Evolutionary conservation across 2,113 vertebrate genomes (phyloP).

Genomic region (Varanus komodoensis): DNA sequence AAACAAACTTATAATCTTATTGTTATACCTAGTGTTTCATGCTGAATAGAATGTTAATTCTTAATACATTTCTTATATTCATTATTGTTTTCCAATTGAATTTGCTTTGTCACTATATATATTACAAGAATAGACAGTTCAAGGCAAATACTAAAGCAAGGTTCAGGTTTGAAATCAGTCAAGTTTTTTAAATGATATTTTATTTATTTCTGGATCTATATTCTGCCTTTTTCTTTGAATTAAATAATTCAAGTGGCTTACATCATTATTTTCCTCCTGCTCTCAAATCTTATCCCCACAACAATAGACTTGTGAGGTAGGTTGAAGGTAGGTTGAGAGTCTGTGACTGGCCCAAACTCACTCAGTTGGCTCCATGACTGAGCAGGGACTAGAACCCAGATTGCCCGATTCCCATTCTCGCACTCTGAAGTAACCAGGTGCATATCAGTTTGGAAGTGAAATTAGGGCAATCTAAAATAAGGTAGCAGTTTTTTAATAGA

Average conservation of each 20-base stretch:
- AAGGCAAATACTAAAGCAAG: constrained; percentile 29
- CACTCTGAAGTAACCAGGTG: not conserved
- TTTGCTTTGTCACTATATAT: constrained; percentile 19
- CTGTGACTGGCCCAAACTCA: no score
- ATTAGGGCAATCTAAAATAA: not conserved
- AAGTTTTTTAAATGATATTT: no score
- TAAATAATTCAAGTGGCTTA: no score
- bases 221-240: no score
- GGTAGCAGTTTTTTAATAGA: not conserved
- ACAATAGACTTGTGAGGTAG: no score
- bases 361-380: no score
- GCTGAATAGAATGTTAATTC: constrained; percentile 57
- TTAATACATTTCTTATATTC: constrained; percentile 46
- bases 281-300: no score
- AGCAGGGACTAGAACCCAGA: no score
- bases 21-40: constrained; percentile 49
- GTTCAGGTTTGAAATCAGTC: not conserved
- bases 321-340: no score
- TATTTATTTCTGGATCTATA: no score
- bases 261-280: no score
- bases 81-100: constrained; percentile 52
- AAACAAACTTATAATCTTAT: constrained; percentile 41
- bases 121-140: constrained; percentile 25
- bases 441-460: not conserved
- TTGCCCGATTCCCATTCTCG: no score